Percentiles rank a stretch among this genome's conserved stretches.
phyloP scores from a whole-genome alignment of 2,113 vertebrate genomes.

The Capra hircus region DNA sequence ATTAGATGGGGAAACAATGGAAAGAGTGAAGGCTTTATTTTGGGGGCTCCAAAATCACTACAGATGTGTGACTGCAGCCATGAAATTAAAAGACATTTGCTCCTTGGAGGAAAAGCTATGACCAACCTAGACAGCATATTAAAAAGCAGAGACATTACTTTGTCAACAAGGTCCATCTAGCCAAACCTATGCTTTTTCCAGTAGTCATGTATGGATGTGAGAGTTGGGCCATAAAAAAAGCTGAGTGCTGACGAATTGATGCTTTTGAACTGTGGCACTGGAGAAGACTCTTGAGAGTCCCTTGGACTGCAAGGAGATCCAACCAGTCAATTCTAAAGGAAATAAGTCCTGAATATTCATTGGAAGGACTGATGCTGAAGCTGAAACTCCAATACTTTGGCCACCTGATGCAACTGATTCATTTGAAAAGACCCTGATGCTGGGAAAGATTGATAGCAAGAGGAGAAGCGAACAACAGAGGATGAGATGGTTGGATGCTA shows the following conservation, averaged over 20 bases:
- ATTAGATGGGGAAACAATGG: background rate
- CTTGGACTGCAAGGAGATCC: background rate
- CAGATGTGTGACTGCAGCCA: background rate
- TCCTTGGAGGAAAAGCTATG: background rate
- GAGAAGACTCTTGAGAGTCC: background rate
- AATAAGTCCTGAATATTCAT: background rate
- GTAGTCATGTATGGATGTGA: background rate
- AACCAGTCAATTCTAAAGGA: background rate
- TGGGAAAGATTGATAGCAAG: background rate
- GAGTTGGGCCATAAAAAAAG: background rate
- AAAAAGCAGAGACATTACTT: background rate
- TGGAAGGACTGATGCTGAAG: background rate
- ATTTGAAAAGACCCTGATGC: background rate
- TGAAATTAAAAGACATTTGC: background rate
- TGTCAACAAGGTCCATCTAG: background rate
- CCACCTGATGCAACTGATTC: background rate
- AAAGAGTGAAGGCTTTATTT: background rate
- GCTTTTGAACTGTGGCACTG: background rate
- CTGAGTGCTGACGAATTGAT: accelerated
- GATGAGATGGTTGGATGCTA: background rate
- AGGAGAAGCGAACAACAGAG: background rate
- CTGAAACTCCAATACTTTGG: background rate
- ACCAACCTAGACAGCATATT: background rate
- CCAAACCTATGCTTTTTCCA: background rate
- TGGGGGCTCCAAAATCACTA: background rate